These are phyloP conservation scores for Hippocampus guttulatus DNA, from an alignment of 2,113 vertebrate genomes.

Conservation along the genomic window DNA sequence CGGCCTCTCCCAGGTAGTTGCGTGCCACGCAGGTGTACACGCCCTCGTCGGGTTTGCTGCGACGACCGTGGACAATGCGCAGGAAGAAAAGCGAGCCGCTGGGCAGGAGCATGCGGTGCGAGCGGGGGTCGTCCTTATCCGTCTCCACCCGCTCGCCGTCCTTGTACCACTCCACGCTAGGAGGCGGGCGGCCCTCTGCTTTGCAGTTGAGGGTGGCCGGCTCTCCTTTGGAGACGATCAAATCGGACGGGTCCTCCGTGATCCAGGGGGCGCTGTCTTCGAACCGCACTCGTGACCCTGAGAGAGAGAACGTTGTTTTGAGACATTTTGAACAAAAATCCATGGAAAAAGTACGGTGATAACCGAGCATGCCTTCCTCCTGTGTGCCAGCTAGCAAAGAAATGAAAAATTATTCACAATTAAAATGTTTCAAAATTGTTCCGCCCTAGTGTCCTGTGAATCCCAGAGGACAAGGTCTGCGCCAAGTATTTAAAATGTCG, in stretches of 20 bases:
- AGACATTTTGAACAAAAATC: too few relatives aligned
- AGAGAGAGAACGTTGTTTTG: not conserved
- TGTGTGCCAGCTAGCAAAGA: too few relatives aligned
- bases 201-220: constrained; percentile 77
- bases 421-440: not conserved
- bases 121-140: constrained; percentile 89
- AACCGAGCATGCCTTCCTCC: too few relatives aligned
- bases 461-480: constrained; percentile 16
- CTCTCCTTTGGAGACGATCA: constrained; percentile 75
- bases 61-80: constrained; percentile 91
- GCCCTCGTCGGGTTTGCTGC: constrained; percentile 90
- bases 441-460: not conserved
- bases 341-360: too few relatives aligned
- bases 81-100: constrained; percentile 96
- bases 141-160: constrained; percentile 91
- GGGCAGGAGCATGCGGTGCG: constrained; percentile 96
- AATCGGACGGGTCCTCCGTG: constrained; percentile 75
- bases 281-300: constrained; percentile 68
- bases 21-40: constrained; percentile 90
- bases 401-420: too few relatives aligned
- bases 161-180: constrained; percentile 88
- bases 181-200: constrained; percentile 68
- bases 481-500: constrained; percentile 37
- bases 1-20: constrained; percentile 91
- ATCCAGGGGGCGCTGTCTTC: constrained; percentile 81